These are phyloP conservation scores for Eueremaeus valkanovi DNA, from an alignment of 2,888 invertebrate species.

Conservation along the genomic window DNA sequence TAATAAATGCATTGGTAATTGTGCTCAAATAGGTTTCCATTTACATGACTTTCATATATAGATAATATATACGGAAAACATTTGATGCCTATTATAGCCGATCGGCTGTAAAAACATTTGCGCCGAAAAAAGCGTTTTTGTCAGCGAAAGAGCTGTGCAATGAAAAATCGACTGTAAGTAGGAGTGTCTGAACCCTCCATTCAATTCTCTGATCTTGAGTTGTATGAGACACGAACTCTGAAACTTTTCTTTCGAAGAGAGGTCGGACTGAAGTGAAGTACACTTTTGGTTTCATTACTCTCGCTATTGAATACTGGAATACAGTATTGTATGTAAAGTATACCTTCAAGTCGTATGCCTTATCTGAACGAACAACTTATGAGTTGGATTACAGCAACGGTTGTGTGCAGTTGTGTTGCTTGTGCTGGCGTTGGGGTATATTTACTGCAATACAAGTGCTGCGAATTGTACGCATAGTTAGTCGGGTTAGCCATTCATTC, in stretches of 20 bases:
- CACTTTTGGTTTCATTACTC: conserved; percentile 23
- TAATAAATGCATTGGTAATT: neutral
- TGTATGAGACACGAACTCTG: conserved; percentile 23
- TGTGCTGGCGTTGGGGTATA: neutral
- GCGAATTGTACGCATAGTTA: conserved; percentile 28
- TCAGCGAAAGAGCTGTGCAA: conserved; percentile 6
- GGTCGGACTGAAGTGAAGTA: neutral
- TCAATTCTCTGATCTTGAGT: conserved; percentile 5
- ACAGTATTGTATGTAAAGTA: neutral
- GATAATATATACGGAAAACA: conserved; percentile 7
- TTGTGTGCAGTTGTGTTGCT: conserved; percentile 29
- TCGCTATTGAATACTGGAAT: neutral
- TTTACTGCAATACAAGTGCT: neutral
- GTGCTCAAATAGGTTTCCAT: neutral
- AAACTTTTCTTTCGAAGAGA: neutral
- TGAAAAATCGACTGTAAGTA: conserved; percentile 9
- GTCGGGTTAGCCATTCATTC: neutral
- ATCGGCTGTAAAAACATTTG: conserved; percentile 18
- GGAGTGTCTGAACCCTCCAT: conserved; percentile 17
- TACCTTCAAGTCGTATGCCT: conserved; percentile 3
- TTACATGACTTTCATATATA: neutral
- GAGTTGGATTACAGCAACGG: conserved; percentile 15
- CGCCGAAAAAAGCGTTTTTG: conserved; percentile 5
- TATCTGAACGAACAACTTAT: conserved; percentile 20
- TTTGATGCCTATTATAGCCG: conserved; percentile 21